Evolutionary conservation across 2,797 vertebrate genomes (phyloP), one percentile per base, ranked within the genome.

Genomic region (Acrocephalus scirpaceus): DNA sequence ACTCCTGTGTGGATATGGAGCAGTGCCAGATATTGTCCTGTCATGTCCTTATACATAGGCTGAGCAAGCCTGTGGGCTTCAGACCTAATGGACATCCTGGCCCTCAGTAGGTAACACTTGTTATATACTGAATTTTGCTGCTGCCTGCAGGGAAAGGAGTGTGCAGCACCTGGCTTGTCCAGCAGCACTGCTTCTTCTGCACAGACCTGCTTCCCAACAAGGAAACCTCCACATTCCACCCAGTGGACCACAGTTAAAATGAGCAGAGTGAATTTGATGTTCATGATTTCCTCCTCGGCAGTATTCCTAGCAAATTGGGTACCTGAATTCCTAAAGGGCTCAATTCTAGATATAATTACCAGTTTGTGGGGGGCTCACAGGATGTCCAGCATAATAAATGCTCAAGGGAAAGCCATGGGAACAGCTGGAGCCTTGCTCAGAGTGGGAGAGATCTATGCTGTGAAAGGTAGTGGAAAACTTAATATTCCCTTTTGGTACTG

Each of bases 381-480:
- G 83, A 79, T 90, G 53, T 92, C 42, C 67, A 89, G 54, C 47
- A 58, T 90, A 92, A 85, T 81, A 90, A 93, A 7, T 88, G 18
- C 85, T 80, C 77, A 47, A 38, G 83, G 71, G 90, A 93, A 78
- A 67, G 64, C 53, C 60, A 64, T 51, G 38, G 79, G 74, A 94
- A 69, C 94, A 97, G 86, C 91, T 96, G 94, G 86, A 92, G 77
- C 64, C 25, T 45, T 88, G 74, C 84, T 92, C 54, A 54, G 56
- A 86, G 70, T n/a, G 26, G 40, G 70, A 92, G 70, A 86, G 60
- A 61, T 95, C 69, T 86, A 36, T 95, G 95, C 79, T 90, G 72
- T 95, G 76, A 96, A 97, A 94, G 61, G 87, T 95, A 96, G 92
- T 89, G 89, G 97, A 97, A 98, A 97, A 92, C 85, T 95, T 89